Percentiles rank a stretch among this genome's conserved stretches.
phyloP scores from a whole-genome alignment of 2,113 vertebrate species.

The Micromys minutus region DNA sequence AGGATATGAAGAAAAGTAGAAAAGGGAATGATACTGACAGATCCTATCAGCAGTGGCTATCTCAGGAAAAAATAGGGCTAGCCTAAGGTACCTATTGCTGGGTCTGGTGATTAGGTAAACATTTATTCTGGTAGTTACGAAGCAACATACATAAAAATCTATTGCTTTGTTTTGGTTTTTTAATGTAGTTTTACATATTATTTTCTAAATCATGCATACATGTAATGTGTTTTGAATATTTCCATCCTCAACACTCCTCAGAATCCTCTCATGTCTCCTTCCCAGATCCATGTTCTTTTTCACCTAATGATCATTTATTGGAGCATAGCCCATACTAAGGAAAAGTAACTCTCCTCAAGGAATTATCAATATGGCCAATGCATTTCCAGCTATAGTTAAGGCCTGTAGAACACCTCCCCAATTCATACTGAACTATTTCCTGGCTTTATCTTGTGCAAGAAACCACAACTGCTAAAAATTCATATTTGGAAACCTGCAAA shows the following conservation, averaged over 20 bases:
- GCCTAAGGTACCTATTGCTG: not conserved
- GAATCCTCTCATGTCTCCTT: not conserved
- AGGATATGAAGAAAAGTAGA: not conserved
- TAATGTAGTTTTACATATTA: not conserved
- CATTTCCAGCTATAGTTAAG: not conserved
- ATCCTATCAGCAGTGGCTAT: not conserved
- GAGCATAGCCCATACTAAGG: not conserved
- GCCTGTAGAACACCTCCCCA: no score
- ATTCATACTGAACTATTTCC: no score
- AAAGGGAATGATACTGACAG: accelerated
- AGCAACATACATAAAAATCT: not conserved
- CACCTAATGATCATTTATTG: no score
- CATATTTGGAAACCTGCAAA: not conserved
- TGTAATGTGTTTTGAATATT: not conserved
- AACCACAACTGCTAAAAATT: not conserved
- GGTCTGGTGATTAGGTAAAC: not conserved
- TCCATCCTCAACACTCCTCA: not conserved
- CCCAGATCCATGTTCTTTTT: not conserved
- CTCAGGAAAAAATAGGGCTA: not conserved
- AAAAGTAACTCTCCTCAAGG: not conserved
- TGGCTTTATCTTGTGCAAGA: not conserved
- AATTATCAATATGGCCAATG: not conserved
- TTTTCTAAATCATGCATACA: not conserved
- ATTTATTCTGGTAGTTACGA: not conserved
- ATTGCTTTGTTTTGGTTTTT: not conserved